Evolutionary conservation across 2,113 vertebrate species (phyloP).

Genomic region (Coreoperca whiteheadi): DNA sequence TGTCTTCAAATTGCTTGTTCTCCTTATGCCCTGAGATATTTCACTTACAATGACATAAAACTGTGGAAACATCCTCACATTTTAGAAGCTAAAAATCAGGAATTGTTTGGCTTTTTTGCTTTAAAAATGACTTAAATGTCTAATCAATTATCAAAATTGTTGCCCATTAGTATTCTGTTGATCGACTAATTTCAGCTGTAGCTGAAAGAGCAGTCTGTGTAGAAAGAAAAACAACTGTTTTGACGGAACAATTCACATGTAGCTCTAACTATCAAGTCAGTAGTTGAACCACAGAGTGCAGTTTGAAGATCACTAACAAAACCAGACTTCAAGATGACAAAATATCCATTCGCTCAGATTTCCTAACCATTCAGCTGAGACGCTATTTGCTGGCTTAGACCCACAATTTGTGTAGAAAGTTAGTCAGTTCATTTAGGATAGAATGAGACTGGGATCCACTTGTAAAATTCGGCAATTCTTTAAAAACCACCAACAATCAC

Average conservation of each 20-base stretch:
- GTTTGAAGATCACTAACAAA: constrained; percentile 21
- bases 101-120: not conserved
- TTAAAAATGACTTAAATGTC: not conserved
- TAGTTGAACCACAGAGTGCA: not conserved
- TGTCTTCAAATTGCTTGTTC: constrained; percentile 22
- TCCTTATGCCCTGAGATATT: not conserved
- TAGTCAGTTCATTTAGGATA: not conserved
- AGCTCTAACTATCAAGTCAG: constrained; percentile 23
- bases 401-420: not conserved
- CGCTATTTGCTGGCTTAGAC: constrained; percentile 1
- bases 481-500: not conserved
- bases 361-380: constrained; percentile 1
- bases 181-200: not conserved
- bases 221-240: constrained; percentile 10
- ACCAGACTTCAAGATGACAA: not conserved
- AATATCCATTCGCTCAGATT: constrained; percentile 1
- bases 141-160: not conserved
- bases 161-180: not conserved
- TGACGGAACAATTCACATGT: not conserved
- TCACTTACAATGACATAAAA: not conserved
- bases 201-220: not conserved
- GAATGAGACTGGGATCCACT: constrained; percentile 2
- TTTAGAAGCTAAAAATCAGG: not conserved
- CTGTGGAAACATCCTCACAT: not conserved
- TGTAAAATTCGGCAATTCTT: not conserved